phyloP scores from a whole-genome alignment of 2,797 vertebrate genomes.

The Chrysocyon brachyurus region DNA sequence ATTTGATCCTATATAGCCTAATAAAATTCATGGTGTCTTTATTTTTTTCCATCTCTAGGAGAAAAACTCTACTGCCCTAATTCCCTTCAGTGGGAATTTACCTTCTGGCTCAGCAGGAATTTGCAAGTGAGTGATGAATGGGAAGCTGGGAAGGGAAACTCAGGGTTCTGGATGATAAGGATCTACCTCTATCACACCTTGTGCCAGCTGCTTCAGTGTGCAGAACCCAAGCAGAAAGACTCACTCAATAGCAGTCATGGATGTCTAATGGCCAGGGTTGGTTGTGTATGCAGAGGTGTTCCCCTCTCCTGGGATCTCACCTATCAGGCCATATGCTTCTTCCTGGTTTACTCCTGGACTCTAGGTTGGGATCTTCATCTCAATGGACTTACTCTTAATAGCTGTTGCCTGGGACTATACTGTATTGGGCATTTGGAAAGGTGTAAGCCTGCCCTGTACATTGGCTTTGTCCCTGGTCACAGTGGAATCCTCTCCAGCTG shows the following conservation, averaged over 20 bases:
- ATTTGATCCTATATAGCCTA: not conserved
- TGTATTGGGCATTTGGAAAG: not conserved
- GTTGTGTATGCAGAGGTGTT: not conserved
- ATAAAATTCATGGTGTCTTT: slow-evolving; percentile 6
- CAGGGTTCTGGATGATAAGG: not conserved
- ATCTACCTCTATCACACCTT: not conserved
- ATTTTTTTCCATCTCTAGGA: not conserved
- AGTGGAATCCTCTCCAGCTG: not conserved
- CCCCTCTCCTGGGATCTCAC: not conserved
- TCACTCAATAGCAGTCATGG: not conserved
- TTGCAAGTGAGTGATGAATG: not conserved
- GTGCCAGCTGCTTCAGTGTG: not conserved
- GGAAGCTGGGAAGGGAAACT: not conserved
- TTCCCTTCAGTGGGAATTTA: not conserved
- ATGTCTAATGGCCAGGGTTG: too few relatives aligned
- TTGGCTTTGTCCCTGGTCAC: not conserved
- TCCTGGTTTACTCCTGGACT: not conserved
- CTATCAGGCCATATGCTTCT: not conserved
- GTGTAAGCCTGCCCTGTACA: not conserved
- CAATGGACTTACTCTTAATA: not conserved
- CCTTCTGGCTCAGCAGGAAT: not conserved
- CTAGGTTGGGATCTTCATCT: not conserved
- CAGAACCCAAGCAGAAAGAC: not conserved
- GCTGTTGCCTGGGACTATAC: not conserved
- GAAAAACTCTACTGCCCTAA: not conserved